phyloP scores from a whole-genome alignment of 2,113 vertebrate species.

The Coturnix japonica region DNA sequence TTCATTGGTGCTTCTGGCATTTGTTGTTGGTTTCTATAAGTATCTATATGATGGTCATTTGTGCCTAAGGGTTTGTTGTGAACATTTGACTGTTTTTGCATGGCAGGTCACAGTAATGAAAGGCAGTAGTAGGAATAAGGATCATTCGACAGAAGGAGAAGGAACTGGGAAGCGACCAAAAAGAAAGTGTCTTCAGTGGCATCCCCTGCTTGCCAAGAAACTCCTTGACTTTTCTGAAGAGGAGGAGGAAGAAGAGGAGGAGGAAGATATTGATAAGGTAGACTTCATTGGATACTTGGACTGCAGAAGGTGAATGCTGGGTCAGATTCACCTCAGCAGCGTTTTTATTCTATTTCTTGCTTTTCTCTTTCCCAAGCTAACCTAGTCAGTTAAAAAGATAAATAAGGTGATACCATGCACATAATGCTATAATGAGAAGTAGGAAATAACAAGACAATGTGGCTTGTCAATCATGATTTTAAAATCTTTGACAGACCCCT shows the following conservation, averaged over 20 bases:
- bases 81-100: not conserved
- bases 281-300: not conserved
- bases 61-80: not conserved
- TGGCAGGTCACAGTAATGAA: constrained; percentile 93
- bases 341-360: not conserved
- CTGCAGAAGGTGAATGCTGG: not conserved
- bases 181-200: constrained; percentile 98
- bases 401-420: not conserved
- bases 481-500: not conserved
- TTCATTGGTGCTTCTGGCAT: not conserved
- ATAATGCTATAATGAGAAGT: not conserved
- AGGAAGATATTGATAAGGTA: constrained; percentile 94
- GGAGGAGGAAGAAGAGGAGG: constrained; percentile 96
- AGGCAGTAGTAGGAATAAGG: constrained; percentile 93
- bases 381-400: not conserved
- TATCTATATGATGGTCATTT: not conserved
- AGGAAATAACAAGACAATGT: not conserved
- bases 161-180: constrained; percentile 92
- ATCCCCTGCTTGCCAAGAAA: constrained; percentile 96
- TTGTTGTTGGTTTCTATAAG: not conserved
- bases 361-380: not conserved
- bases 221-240: constrained; percentile 96
- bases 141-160: constrained; percentile 89
- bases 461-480: not conserved
- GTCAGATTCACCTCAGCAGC: not conserved